phyloP scores from a whole-genome alignment of 2,113 vertebrate genomes.

The Scopus umbretta region DNA sequence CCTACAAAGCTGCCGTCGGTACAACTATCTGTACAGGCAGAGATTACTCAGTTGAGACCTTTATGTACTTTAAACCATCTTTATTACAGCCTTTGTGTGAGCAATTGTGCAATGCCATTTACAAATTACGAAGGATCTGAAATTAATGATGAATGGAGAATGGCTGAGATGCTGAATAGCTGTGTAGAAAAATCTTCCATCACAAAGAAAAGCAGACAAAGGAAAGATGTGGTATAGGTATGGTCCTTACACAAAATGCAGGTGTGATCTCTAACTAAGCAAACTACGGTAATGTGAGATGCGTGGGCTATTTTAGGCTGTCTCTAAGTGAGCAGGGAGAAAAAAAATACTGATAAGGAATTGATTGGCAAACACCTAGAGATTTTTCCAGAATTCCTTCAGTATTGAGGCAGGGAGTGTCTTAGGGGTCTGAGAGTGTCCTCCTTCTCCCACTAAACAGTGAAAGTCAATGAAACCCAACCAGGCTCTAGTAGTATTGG shows the following conservation, averaged over 20 bases:
- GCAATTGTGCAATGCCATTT: neutral
- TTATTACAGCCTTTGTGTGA: neutral
- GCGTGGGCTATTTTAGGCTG: neutral
- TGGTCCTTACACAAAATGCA: neutral
- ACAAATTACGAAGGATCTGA: neutral
- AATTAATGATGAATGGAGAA: neutral
- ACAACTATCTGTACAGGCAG: neutral
- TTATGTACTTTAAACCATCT: neutral
- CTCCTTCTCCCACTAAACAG: neutral
- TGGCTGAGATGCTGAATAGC: neutral
- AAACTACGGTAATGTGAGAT: neutral
- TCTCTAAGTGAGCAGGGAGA: neutral
- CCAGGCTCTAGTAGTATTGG: neutral
- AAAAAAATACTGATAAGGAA: neutral
- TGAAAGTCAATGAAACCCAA: neutral
- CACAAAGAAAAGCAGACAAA: neutral
- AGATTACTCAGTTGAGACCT: neutral
- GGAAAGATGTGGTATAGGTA: neutral
- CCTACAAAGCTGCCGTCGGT: neutral
- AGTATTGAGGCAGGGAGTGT: neutral
- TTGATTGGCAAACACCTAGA: neutral
- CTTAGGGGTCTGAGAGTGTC: neutral
- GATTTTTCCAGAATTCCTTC: neutral
- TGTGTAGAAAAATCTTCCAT: neutral
- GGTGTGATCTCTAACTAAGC: neutral